Base-by-base conservation (phyloP, 2,797 vertebrate genomes). In the Sebastes oblongus region DNA sequence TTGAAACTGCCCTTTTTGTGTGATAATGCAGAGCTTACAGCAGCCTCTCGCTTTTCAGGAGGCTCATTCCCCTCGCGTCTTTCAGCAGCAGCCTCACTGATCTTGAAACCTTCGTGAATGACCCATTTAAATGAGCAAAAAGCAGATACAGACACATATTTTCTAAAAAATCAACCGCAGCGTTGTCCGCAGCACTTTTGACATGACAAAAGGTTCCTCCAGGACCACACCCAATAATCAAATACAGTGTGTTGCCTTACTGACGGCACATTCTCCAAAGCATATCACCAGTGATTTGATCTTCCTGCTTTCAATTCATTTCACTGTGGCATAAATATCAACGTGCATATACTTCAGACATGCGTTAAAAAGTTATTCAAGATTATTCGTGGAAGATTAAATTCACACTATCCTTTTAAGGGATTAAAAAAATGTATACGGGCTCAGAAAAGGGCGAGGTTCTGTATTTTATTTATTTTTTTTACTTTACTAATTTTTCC, bases 1-100 rank as follows among this genome's bases (percentile, higher is more conserved):
- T 64, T 54, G 16, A 89, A 86, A 77, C 72, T 73, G 66, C 70
- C 46, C 50, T 72, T 86, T 87, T 84, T 54, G 66, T 67, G 76
- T 36, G 66, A 83, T 80, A 69, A 84, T 27, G 62, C 64, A 66
- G 66, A 42, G 71, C 76, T 80, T 73, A 81, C 0, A 39, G 62
- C 29, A 10, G 16, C 58, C 4, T 25, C 72, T 79, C 4, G 34
- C 39, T 74, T 85, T 86, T 62, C 64, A 77, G 54, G 34, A 75
- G 62, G 66, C n/a, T 69, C 10, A 1, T 50, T 71, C 56, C 71
- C 8, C 20, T 81, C 66, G 11, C 3, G 14, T 13, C 24, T 71
- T 29, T 60, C 61, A n/a, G 73, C 72, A 46, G 34, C 59, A 36
- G 71, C 20, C 52, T 12, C 25, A 62, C 25, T 54, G 34, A 27